Conservation (phyloP, 2,113 vertebrate genomes). For the Antechinus flavipes region DNA sequence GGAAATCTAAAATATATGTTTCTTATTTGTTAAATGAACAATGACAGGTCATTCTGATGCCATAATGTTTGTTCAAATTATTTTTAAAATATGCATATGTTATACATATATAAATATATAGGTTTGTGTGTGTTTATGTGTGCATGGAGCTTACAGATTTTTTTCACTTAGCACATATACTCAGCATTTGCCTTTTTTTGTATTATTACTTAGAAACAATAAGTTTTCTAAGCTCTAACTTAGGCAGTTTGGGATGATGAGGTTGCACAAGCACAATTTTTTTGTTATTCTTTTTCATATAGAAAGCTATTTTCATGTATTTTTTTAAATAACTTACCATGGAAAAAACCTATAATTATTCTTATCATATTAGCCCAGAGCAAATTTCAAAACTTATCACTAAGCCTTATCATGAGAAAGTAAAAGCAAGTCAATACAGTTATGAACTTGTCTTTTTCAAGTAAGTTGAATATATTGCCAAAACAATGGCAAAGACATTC, state of each 20-base stretch:
- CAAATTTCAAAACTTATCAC: conserved; percentile 28
- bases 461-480: background rate
- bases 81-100: conserved; percentile 50
- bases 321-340: conserved; percentile 40
- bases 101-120: conserved; percentile 74
- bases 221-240: background rate
- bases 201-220: conserved; percentile 45
- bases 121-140: conserved; percentile 75
- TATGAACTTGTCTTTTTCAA: background rate
- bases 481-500: conserved; percentile 35
- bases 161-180: conserved; percentile 46
- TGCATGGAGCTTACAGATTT: conserved; percentile 72
- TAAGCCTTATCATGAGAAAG: background rate
- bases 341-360: conserved; percentile 7
- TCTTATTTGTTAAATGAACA: conserved; percentile 31
- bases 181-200: conserved; percentile 49
- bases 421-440: background rate
- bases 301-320: conserved; percentile 16
- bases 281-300: background rate
- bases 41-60: conserved; percentile 44
- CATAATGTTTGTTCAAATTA: conserved; percentile 71
- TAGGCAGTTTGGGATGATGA: accelerated
- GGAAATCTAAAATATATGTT: conserved; percentile 24
- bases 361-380: background rate
- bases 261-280: background rate